A percentile compares a stretch with the other conserved stretches of the same genome.
These are phyloP conservation scores for Cerceris ruficornis DNA, from an alignment of 2,888 invertebrate genomes.

Conservation along the genomic window DNA sequence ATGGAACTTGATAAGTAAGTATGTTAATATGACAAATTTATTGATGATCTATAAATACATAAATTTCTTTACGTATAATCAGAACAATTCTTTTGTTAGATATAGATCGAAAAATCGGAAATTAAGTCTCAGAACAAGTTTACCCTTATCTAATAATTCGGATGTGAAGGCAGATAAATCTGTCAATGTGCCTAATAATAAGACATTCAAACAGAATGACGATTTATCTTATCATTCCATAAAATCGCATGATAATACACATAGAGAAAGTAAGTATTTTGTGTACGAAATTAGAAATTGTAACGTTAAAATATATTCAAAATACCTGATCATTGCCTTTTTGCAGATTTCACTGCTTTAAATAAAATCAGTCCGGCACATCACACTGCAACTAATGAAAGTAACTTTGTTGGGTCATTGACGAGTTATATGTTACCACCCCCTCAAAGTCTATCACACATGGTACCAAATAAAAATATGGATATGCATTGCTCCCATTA, in stretches of 20 bases:
- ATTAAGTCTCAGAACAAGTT: conserved; percentile 78
- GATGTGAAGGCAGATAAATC: conserved; percentile 75
- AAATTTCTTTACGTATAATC: background rate
- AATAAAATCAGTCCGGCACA: conserved; percentile 70
- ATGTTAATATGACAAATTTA: background rate
- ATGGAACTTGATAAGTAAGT: conserved; percentile 93
- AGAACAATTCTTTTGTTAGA: conserved; percentile 70
- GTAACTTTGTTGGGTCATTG: conserved; percentile 75
- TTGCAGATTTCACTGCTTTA: conserved; percentile 71
- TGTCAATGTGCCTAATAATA: conserved; percentile 67
- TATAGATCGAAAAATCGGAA: conserved; percentile 87
- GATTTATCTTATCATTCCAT: conserved; percentile 77
- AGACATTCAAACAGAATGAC: conserved; percentile 78
- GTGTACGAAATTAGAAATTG: background rate
- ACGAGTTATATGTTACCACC: conserved; percentile 75
- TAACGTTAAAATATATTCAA: background rate
- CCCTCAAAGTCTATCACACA: conserved; percentile 71
- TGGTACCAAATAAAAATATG: conserved; percentile 72
- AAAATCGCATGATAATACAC: conserved; percentile 73
- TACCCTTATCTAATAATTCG: conserved; percentile 66
- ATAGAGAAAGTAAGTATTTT: conserved; percentile 73
- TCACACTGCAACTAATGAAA: conserved; percentile 71
- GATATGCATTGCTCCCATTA: conserved; percentile 77
- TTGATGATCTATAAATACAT: background rate
- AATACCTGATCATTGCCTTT: background rate